Conservation (phyloP, 2,888 invertebrate species). For the Dysmachus trigonus region DNA sequence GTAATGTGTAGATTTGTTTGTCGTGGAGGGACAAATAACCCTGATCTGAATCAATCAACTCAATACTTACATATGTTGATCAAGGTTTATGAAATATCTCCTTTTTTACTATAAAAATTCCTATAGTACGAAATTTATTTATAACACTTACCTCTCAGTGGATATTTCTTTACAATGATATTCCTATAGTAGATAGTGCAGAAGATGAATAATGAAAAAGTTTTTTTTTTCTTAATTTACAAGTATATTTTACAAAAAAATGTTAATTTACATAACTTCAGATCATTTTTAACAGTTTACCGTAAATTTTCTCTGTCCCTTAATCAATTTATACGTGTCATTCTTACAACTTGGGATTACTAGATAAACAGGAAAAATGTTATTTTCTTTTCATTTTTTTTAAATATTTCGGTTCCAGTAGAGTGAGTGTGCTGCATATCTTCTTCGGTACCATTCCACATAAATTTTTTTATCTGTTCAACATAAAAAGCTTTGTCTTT, state of each 20-base stretch:
- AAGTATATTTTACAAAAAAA: conserved; percentile 40
- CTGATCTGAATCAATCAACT: no score
- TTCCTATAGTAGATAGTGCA: not conserved
- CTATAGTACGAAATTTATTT: not conserved
- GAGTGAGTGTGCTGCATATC: not conserved
- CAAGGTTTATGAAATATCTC: no score
- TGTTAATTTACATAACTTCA: conserved; percentile 28
- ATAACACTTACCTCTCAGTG: not conserved
- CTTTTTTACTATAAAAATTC: no score
- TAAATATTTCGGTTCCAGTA: conserved; percentile 1
- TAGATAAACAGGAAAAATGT: conserved; percentile 36
- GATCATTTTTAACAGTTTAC: conserved; percentile 29
- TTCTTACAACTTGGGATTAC: conserved; percentile 25
- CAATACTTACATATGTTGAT: no score
- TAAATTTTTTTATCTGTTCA: not conserved
- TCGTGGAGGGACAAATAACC: no score
- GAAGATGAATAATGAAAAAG: not conserved
- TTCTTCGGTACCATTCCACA: not conserved
- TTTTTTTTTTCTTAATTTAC: not conserved
- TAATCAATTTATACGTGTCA: conserved; percentile 1
- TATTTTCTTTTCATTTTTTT: conserved; percentile 7
- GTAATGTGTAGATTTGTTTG: no score
- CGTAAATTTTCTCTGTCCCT: conserved; percentile 31
- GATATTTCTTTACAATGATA: not conserved
- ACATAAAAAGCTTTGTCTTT: not conserved